Evolutionary conservation across 1,140 invertebrate genomes (phyloP).

Genomic region (Drosophila kanapiae): DNA sequence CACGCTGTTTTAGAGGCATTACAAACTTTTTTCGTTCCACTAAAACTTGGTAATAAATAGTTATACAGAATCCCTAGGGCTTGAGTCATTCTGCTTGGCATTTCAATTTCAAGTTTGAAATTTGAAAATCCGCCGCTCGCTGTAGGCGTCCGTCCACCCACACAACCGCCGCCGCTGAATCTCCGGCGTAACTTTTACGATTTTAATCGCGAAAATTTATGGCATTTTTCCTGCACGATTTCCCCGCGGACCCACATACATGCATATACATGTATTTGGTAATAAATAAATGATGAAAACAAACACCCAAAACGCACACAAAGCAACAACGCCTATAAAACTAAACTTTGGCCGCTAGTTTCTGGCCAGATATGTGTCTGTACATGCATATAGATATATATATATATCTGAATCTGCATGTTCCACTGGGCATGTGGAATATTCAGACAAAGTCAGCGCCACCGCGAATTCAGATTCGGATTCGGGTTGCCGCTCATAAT

Average conservation of each 20-base stretch:
- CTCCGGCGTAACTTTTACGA: slow-evolving; percentile 70
- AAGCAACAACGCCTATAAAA: slow-evolving; percentile 59
- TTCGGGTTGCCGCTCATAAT: slow-evolving; percentile 50
- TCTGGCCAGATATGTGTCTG: slow-evolving; percentile 3
- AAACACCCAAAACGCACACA: slow-evolving; percentile 43
- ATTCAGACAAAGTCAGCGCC: slow-evolving; percentile 31
- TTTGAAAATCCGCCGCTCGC: slow-evolving; percentile 19
- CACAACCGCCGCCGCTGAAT: slow-evolving; percentile 3
- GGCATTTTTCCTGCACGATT: slow-evolving; percentile 63
- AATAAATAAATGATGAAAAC: slow-evolving; percentile 74
- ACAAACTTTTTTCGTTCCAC: background rate
- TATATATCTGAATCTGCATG: slow-evolving; percentile 30
- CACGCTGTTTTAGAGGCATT: slow-evolving; percentile 6
- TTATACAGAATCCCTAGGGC: slow-evolving; percentile 15
- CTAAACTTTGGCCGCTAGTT: slow-evolving; percentile 57
- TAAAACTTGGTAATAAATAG: slow-evolving; percentile 27
- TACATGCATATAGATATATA: background rate
- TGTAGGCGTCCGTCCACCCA: slow-evolving; percentile 26
- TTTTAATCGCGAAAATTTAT: slow-evolving; percentile 81
- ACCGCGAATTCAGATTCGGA: slow-evolving; percentile 31
- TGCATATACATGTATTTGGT: slow-evolving; percentile 33
- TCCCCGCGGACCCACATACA: slow-evolving; percentile 53
- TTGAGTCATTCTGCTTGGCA: slow-evolving; percentile 19
- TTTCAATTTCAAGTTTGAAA: slow-evolving; percentile 49
- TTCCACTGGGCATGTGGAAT: slow-evolving; percentile 22